A percentile compares a stretch with the other conserved stretches of the same genome.
phyloP scores from a whole-genome alignment of 2,113 vertebrate species.

The Capreolus pygargus region DNA sequence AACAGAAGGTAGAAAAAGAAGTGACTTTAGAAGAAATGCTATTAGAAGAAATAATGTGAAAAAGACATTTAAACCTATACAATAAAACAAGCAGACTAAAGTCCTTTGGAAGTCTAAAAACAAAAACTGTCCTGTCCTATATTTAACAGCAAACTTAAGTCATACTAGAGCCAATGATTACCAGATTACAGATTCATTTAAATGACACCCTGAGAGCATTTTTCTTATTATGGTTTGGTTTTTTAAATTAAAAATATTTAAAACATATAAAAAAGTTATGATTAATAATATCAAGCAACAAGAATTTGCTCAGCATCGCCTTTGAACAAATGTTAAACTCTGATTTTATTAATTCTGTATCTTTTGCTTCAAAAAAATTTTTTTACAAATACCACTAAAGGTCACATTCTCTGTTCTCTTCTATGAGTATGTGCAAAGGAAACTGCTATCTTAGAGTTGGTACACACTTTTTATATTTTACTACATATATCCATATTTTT shows the following conservation, averaged over 20 bases:
- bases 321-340: slow-evolving; percentile 43
- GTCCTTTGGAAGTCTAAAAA: not conserved
- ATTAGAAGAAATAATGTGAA: not conserved
- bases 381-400: slow-evolving; percentile 36
- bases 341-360: slow-evolving; percentile 37
- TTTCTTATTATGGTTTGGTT: not conserved
- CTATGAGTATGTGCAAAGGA: not conserved
- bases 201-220: not conserved
- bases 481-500: not conserved
- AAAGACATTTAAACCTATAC: not conserved
- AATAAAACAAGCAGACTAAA: not conserved
- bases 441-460: not conserved
- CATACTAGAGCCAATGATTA: not conserved
- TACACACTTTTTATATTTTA: slow-evolving; percentile 15
- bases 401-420: not conserved
- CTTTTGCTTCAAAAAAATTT: slow-evolving; percentile 15
- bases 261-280: not conserved
- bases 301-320: not conserved
- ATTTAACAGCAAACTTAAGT: not conserved
- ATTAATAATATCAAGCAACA: not conserved
- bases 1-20: not conserved
- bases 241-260: not conserved
- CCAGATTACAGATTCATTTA: not conserved
- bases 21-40: not conserved
- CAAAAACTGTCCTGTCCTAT: not conserved